Conservation (phyloP, 2,888 invertebrate genomes). For the Synanthedon tipuliformis region DNA sequence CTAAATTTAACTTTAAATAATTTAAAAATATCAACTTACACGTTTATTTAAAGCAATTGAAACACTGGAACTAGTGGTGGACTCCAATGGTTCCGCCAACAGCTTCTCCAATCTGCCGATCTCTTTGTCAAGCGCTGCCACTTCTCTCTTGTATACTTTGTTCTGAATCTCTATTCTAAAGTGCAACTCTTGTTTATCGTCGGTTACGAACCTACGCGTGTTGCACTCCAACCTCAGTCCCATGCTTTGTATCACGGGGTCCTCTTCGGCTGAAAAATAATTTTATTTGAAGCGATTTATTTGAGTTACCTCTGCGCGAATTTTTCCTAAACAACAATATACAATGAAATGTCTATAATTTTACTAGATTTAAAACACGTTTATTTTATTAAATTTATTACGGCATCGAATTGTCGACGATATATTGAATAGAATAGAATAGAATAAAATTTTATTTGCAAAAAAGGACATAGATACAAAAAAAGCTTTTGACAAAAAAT, state of each 20-base stretch:
- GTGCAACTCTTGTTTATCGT: constrained; percentile 84
- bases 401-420: no score
- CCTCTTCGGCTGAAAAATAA: constrained; percentile 69
- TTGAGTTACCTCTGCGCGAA: not conserved
- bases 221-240: constrained; percentile 90
- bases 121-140: constrained; percentile 82
- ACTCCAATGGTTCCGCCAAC: constrained; percentile 72
- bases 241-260: constrained; percentile 89
- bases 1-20: no score
- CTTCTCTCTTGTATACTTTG: constrained; percentile 86
- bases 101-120: constrained; percentile 79
- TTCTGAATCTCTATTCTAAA: constrained; percentile 93
- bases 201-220: constrained; percentile 84
- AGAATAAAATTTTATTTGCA: no score
- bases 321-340: no score
- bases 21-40: constrained; percentile 11
- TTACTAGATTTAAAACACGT: no score
- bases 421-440: no score
- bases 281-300: not conserved
- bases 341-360: no score
- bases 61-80: constrained; percentile 66
- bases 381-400: no score
- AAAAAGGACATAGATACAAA: no score
- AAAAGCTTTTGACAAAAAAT: no score
- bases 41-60: constrained; percentile 54